Conservation (phyloP, 1,140 invertebrate species). For the Chironomus tepperi region DNA sequence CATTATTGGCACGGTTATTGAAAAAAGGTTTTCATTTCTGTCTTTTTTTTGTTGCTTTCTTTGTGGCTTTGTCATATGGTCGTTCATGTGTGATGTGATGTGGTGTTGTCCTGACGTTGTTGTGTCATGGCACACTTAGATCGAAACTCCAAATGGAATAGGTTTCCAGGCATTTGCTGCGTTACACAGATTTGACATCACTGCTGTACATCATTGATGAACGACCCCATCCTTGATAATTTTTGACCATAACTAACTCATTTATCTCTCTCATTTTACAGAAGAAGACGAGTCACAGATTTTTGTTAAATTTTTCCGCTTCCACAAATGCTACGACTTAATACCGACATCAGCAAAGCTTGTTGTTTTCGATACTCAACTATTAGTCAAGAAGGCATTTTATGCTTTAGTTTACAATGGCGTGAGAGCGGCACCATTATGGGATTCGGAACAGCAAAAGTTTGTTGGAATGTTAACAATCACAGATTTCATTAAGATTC, state of each 20-base stretch:
- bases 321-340: conserved; percentile 98
- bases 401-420: conserved; percentile 98
- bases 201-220: too few relatives aligned
- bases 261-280: conserved; percentile 53
- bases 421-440: conserved; percentile 93
- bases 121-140: too few relatives aligned
- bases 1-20: conserved; percentile 58
- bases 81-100: not conserved
- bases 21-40: conserved; percentile 56
- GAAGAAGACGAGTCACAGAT: conserved; percentile 94
- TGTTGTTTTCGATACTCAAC: conserved; percentile 98
- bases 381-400: conserved; percentile 98
- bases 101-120: too few relatives aligned
- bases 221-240: too few relatives aligned
- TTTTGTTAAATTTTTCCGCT: conserved; percentile 98
- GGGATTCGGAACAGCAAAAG: conserved; percentile 86
- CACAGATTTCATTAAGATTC: conserved; percentile 98
- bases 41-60: not conserved
- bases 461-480: conserved; percentile 98
- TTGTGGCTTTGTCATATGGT: not conserved
- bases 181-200: too few relatives aligned
- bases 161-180: too few relatives aligned
- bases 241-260: not conserved
- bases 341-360: conserved; percentile 98
- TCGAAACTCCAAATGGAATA: too few relatives aligned